These are phyloP conservation scores for Clunio marinus DNA, from an alignment of 2,888 invertebrate genomes.

Conservation along the genomic window DNA sequence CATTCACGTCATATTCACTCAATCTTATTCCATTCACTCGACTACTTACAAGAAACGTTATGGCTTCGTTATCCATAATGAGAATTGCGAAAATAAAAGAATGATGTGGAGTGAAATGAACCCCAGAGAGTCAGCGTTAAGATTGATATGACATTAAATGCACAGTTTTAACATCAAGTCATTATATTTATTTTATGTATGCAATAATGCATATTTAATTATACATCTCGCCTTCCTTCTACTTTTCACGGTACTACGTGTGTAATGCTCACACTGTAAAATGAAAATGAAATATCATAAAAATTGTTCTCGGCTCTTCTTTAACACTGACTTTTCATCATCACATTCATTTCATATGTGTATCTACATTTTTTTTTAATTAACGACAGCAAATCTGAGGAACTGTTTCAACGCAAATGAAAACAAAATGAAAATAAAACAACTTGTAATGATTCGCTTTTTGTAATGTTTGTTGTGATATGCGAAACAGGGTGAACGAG, in stretches of 20 bases:
- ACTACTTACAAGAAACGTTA: background rate
- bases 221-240: constrained; percentile 1
- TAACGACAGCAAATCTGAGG: constrained; percentile 25
- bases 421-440: constrained; percentile 8
- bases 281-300: constrained; percentile 16
- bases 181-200: constrained; percentile 36
- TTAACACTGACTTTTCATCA: constrained; percentile 21
- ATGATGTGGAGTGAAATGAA: background rate
- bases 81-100: background rate
- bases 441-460: constrained; percentile 24
- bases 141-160: constrained; percentile 32
- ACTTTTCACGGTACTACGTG: background rate
- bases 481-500: background rate
- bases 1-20: background rate
- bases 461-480: background rate
- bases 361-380: constrained; percentile 22
- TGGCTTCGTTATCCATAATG: background rate
- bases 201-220: constrained; percentile 39
- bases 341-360: background rate
- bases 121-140: background rate
- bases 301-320: background rate
- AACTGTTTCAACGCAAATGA: constrained; percentile 3
- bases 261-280: background rate
- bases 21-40: background rate
- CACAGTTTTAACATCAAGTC: constrained; percentile 14